phyloP scores from a whole-genome alignment of 2,113 vertebrate genomes.

The Nerophis ophidion region DNA sequence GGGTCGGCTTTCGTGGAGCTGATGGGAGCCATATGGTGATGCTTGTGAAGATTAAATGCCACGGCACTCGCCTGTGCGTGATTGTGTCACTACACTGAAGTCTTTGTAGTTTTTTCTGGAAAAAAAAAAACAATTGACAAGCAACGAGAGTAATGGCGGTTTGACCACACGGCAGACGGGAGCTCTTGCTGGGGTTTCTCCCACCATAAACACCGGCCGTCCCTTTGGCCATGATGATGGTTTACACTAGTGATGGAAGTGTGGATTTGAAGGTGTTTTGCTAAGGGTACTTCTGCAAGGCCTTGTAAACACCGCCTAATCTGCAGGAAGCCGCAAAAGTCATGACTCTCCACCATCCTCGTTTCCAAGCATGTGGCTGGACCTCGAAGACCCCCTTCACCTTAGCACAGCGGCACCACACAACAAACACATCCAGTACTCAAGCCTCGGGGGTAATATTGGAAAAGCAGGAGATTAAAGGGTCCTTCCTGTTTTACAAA shows the following conservation, averaged over 20 bases:
- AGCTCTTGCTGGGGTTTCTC: conserved; percentile 15
- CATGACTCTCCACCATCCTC: conserved; percentile 27
- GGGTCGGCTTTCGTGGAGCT: conserved; percentile 53
- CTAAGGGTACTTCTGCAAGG: conserved; percentile 49
- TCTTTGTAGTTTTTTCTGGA: background rate
- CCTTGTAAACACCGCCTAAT: conserved; percentile 67
- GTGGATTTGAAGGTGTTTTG: conserved; percentile 58
- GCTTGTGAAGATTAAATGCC: conserved; percentile 43
- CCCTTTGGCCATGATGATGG: conserved; percentile 31
- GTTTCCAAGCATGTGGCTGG: conserved; percentile 3
- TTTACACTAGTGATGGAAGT: conserved; percentile 36
- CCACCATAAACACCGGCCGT: conserved; percentile 9
- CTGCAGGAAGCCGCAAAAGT: conserved; percentile 64
- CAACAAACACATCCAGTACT: conserved; percentile 38
- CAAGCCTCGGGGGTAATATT: conserved; percentile 25
- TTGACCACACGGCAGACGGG: conserved; percentile 22
- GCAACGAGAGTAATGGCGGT: conserved; percentile 8
- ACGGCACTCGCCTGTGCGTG: background rate
- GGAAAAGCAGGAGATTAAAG: conserved; percentile 6
- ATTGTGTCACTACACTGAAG: conserved; percentile 3
- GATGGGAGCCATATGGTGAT: conserved; percentile 67
- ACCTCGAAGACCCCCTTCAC: conserved; percentile 9
- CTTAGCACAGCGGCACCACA: conserved; percentile 7
- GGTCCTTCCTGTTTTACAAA: background rate
- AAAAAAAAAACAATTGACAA: background rate